phyloP scores from a whole-genome alignment of 2,113 vertebrate genomes.

The Eretmodus cyanostictus region DNA sequence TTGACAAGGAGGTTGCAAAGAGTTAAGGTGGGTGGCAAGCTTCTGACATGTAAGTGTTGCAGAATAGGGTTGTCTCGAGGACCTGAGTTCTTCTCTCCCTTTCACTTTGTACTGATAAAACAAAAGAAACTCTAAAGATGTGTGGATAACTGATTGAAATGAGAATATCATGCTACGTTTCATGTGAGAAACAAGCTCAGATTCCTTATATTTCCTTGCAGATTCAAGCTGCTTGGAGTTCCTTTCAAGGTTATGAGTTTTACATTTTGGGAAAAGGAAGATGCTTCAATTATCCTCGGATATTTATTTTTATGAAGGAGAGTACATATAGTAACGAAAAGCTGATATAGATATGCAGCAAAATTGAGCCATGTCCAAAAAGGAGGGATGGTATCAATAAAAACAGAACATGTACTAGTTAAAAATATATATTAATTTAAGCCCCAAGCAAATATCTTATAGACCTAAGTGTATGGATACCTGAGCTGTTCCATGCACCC shows the following conservation, averaged over 20 bases:
- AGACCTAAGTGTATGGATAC: neutral
- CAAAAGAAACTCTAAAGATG: neutral
- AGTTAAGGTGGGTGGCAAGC: neutral
- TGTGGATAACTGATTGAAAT: neutral
- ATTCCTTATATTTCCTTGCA: accelerated
- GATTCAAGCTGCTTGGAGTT: neutral
- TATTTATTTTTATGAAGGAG: neutral
- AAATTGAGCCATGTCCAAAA: neutral
- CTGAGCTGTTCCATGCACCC: neutral
- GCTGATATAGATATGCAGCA: neutral
- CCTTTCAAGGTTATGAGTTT: neutral
- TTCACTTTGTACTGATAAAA: neutral
- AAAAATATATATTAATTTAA: neutral
- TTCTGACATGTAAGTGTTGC: neutral
- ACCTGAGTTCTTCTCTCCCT: neutral
- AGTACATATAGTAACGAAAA: neutral
- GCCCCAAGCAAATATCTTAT: neutral
- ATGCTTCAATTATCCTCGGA: neutral
- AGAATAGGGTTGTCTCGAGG: neutral
- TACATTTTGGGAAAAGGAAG: neutral
- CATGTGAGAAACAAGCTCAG: neutral
- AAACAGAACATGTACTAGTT: neutral
- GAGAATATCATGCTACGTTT: too few relatives aligned
- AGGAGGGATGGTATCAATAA: neutral
- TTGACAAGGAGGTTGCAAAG: neutral